Evolutionary conservation across 2,113 vertebrate genomes (phyloP), one percentile per base, ranked within the genome.

Genomic region (Aegotheles bennettii): DNA sequence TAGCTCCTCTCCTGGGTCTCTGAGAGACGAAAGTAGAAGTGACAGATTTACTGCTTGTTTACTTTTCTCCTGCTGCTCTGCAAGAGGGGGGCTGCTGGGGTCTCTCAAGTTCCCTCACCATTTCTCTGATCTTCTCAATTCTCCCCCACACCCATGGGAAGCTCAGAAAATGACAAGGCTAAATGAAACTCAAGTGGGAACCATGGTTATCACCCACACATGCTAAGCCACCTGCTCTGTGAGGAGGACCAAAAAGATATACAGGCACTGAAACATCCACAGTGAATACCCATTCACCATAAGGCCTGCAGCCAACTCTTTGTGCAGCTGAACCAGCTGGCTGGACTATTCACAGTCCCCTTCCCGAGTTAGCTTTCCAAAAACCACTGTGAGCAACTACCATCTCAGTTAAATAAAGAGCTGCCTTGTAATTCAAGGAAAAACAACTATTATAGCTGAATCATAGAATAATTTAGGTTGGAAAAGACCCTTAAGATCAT

Each of bases 171-270:
- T 5, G 9, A 35, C 38, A 90, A 73, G 79, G 61, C 26, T 64
- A 65, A 71, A 65, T 1, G 4, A 80, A 74, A 68, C 13, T 9
- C 16, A 15, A 0, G 2, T 0, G 1, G 61, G 20, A 90, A 68
- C 31, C 8, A 38, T 63, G 24, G 19, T 50, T 61, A 69, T 81
- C 69, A 45, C 29, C 17, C 43, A 48, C 7, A 16, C 4, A 0
- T 21, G 36, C 61, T 40, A 47, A 83, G 19, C 43, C 61, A 65
- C 33, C 38, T 24, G 33, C 68, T 69, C 51, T 42, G 24, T 56
- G 45, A 57, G 26, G 14, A 70, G 25, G 13, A 74, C 28, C 50
- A 76, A 25, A 83, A 47, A 67, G 11, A 13, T 24, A 21, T 1
- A 11, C 4, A 42, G 60, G 35, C 26, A 45, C 53, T n/a, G 45